Evolutionary conservation across 2,888 invertebrate genomes (phyloP).

Genomic region (Oxytorus armatus): DNA sequence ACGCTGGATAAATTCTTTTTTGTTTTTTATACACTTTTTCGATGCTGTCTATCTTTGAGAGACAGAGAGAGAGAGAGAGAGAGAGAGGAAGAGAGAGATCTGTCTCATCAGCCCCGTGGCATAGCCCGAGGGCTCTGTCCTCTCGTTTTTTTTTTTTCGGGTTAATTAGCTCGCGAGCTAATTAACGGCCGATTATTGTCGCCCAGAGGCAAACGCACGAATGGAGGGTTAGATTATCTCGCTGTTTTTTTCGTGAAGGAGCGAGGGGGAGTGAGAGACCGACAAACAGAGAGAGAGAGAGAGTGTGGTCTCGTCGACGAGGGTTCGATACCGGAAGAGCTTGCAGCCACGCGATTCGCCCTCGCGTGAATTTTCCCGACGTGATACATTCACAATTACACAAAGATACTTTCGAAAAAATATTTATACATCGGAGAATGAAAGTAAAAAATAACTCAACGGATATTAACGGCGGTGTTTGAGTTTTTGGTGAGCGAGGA

Average conservation of each 20-base stretch:
- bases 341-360: neutral
- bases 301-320: neutral
- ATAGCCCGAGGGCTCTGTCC: conserved; percentile 70
- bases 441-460: too few species aligned
- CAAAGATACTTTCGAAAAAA: neutral
- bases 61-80: too few species aligned
- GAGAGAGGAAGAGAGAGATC: too few species aligned
- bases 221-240: conserved; percentile 32
- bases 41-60: conserved; percentile 26
- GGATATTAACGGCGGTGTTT: too few species aligned
- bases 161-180: conserved; percentile 81
- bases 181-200: conserved; percentile 77
- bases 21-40: conserved; percentile 3
- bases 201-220: conserved; percentile 44
- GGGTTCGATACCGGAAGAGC: neutral
- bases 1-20: conserved; percentile 16
- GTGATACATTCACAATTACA: neutral
- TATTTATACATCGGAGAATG: neutral
- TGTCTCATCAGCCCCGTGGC: conserved; percentile 50
- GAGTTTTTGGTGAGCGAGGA: too few species aligned
- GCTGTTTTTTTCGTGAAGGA: conserved; percentile 29
- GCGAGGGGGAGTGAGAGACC: neutral
- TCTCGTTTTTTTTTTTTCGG: conserved; percentile 58
- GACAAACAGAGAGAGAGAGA: neutral
- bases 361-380: neutral